Percentiles rank a stretch among this genome's conserved stretches.
phyloP scores from a whole-genome alignment of 1,140 invertebrate species.

The Steinernema khuongi region DNA sequence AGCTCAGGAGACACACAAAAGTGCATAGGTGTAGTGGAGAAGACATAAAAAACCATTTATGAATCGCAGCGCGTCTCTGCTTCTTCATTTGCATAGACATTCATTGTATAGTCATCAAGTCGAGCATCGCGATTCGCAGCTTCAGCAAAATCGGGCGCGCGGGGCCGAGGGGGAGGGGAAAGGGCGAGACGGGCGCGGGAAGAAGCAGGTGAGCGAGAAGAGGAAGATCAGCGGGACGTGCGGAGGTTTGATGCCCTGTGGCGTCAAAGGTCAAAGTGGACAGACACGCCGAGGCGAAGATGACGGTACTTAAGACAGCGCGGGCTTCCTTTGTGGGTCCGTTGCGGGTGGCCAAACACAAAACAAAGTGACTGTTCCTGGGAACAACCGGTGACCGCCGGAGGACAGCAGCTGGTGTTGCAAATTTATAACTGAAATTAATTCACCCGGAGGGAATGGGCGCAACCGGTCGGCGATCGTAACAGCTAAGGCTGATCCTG shows the following conservation, averaged over 20 bases:
- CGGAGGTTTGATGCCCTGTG: background rate
- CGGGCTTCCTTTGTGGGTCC: slow-evolving; percentile 16
- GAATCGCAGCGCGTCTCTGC: background rate
- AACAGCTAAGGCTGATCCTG: too few species aligned
- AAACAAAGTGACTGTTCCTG: background rate
- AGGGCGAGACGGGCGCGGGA: background rate
- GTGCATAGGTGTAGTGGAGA: too few species aligned
- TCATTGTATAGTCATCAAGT: background rate
- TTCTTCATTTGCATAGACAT: slow-evolving; percentile 1
- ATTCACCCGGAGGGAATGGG: background rate
- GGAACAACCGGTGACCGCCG: background rate
- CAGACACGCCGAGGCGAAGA: background rate
- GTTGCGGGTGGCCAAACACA: slow-evolving; percentile 6
- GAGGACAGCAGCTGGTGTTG: too few species aligned
- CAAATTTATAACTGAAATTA: background rate
- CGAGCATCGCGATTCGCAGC: background rate
- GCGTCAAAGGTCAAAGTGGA: background rate
- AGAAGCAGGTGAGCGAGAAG: background rate
- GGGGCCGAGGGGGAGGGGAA: background rate
- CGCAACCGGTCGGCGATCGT: background rate
- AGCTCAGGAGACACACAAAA: too few species aligned
- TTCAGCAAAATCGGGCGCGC: background rate
- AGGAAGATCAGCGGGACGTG: background rate
- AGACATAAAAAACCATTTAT: background rate
- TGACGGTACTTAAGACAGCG: slow-evolving; percentile 1